Conservation (phyloP, 1,140 invertebrate species). For the Caerostris darwini region DNA sequence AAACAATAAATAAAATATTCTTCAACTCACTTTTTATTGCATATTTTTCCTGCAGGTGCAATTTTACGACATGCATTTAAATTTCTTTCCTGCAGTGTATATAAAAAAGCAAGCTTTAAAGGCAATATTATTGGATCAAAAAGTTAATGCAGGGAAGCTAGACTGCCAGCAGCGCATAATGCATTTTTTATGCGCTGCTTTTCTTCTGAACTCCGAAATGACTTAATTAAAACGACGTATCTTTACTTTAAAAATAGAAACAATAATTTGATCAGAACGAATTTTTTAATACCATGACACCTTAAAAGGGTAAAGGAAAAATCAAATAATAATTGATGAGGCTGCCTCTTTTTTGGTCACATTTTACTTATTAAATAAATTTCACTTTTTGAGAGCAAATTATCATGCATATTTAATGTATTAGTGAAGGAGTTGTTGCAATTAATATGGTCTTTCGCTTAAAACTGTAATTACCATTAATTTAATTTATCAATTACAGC, state of each 20-base stretch:
- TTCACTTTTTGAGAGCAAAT: not conserved
- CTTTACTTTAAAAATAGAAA: constrained; percentile 14
- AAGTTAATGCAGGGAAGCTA: not conserved
- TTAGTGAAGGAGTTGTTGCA: not conserved
- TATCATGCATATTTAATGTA: not conserved
- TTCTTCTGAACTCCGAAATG: not conserved
- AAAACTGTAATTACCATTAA: not conserved
- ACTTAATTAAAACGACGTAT: constrained; percentile 50
- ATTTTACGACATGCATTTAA: constrained; percentile 34
- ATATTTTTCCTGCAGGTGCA: not conserved
- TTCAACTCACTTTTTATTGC: not conserved
- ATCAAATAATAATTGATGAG: not conserved
- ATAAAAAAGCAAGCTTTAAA: not conserved
- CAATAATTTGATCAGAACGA: constrained; percentile 39
- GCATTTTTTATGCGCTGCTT: not conserved
- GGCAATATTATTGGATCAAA: constrained; percentile 36
- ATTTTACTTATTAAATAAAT: not conserved
- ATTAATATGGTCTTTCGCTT: not conserved
- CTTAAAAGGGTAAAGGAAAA: not conserved
- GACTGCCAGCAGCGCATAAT: constrained; percentile 13
- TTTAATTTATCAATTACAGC: not conserved
- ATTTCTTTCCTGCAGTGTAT: not conserved
- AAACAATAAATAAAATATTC: not conserved
- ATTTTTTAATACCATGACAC: constrained; percentile 2
- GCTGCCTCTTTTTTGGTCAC: not conserved